Conservation (phyloP, 2,113 vertebrate species). For the Cryptomyrus ogoouensis region DNA sequence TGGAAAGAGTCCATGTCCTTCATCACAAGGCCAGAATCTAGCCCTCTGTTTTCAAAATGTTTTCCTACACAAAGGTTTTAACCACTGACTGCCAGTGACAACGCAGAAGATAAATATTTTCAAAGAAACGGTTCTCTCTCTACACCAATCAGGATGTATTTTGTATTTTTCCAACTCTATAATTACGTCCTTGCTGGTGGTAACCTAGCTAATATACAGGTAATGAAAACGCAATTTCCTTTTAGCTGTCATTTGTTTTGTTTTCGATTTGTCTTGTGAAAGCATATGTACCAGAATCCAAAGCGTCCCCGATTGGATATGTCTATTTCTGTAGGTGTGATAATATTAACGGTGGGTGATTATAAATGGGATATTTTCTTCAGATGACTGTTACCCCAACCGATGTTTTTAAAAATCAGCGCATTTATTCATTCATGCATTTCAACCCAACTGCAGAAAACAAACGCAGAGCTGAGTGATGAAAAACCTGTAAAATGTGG, state of each 20-base stretch:
- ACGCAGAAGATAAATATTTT: neutral
- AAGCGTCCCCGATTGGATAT: neutral
- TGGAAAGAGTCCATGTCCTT: slow-evolving; percentile 2
- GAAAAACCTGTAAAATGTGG: neutral
- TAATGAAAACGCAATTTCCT: neutral
- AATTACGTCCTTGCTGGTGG: neutral
- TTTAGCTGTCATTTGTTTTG: neutral
- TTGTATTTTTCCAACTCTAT: neutral
- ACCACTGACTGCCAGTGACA: neutral
- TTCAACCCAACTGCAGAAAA: neutral
- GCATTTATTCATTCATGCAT: neutral
- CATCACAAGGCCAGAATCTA: neutral
- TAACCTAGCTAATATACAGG: neutral
- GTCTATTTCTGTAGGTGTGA: neutral
- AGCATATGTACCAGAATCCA: neutral
- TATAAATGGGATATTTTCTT: neutral
- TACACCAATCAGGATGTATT: neutral
- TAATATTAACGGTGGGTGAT: neutral
- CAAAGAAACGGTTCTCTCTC: neutral
- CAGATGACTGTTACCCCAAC: neutral
- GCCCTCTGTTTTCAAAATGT: neutral
- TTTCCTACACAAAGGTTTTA: neutral
- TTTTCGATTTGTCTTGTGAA: neutral
- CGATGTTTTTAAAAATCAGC: neutral
- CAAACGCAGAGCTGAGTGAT: neutral